Base-by-base conservation (phyloP, 1,140 invertebrate genomes). In the Caligus rogercresseyi region DNA sequence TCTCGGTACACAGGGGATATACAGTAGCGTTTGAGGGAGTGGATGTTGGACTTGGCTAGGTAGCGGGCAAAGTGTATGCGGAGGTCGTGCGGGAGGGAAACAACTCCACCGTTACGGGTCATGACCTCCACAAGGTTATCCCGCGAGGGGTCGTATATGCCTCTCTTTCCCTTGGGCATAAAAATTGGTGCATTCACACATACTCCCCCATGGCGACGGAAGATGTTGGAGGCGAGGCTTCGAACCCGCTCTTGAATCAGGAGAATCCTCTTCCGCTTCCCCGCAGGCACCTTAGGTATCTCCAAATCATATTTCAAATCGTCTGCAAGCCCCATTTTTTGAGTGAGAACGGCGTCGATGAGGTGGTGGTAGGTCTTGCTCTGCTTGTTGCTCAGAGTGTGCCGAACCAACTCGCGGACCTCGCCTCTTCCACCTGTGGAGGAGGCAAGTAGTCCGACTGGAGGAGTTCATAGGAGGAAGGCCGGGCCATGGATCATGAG, bases 1-100 rank as follows among this genome's bases (percentile, higher is more conserved):
- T 91, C 87, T 65, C 88, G 78, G 69, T 83, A 95, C 1, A 95
- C 89, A 65, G 83, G 79, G 67, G 88, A 87, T 16, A 95, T 82
- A 1, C 82, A 79, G 70, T 88, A 96, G 67, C 91, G 78, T 68
- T 89, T 85, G 63, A 94, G 75, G 63, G 80, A 77, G 57, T 79
- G 81, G 1, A 91, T 82, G 15, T 83, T 81, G 69, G 85, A 85
- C 73, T 85, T 83, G 0, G 85, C 86, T n/a, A 89, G 75, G 70
- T 85, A 87, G 57, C 87, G 76, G 0, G 83, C 89, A 79, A 91
- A 84, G 61, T 84, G 80, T 3, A 83, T 79, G 57, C 82, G 76
- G 31, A 88, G 74, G 72, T 88, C 84, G 70, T 85, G 81, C 0
- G 88, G 87, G 56, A 92, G 71, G 23, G 81, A 79, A 23, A 91